Percentiles rank a stretch among this genome's conserved stretches.
phyloP scores from a whole-genome alignment of 2,113 vertebrate genomes.

The Centropus unirufus region DNA sequence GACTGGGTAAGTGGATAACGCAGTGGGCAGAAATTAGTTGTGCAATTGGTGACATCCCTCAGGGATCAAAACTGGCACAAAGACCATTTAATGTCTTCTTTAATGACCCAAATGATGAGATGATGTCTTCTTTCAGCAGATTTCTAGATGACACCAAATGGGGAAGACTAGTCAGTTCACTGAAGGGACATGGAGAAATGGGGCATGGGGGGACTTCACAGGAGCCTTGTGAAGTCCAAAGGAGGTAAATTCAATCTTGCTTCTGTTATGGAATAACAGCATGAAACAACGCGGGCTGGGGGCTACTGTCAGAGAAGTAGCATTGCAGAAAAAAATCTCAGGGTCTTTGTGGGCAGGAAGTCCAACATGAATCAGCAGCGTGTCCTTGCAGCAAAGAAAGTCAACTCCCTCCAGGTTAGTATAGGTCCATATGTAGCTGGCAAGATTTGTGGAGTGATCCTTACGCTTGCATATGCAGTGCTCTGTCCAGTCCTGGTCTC shows the following conservation, averaged over 20 bases:
- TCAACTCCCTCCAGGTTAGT: neutral
- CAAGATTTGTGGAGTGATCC: neutral
- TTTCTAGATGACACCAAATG: neutral
- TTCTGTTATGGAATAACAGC: neutral
- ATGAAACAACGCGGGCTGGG: neutral
- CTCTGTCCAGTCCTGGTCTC: neutral
- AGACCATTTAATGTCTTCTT: neutral
- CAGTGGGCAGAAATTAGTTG: neutral
- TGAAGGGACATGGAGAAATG: neutral
- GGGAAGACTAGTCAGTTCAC: neutral
- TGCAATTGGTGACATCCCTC: neutral
- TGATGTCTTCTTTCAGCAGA: neutral
- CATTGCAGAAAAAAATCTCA: neutral
- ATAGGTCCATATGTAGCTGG: too few species aligned
- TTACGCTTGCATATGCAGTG: neutral
- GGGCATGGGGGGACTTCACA: neutral
- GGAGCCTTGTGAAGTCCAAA: neutral
- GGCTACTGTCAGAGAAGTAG: neutral
- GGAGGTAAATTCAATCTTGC: neutral
- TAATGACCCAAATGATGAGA: neutral
- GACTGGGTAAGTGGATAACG: neutral
- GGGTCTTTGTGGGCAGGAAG: neutral
- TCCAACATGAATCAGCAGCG: neutral
- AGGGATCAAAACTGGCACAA: neutral
- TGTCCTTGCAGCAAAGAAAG: neutral